These are phyloP conservation scores for Clarias laeviceps DNA, from an alignment of 2,797 vertebrate genomes.

Conservation along the genomic window DNA sequence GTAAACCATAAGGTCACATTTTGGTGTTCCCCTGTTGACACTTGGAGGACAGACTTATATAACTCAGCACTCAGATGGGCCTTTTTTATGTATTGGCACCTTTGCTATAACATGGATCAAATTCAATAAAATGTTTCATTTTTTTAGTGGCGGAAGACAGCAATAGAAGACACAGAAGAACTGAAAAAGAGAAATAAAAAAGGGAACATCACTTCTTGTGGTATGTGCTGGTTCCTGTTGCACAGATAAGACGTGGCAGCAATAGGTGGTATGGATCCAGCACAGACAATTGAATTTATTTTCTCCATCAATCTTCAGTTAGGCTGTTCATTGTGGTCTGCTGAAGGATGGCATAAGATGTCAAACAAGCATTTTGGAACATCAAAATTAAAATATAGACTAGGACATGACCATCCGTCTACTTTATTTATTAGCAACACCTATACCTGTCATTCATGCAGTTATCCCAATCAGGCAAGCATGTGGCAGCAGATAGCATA, in stretches of 20 bases:
- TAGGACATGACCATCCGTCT: neutral
- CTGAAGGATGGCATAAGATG: neutral
- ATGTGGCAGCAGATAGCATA: neutral
- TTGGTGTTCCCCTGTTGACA: conserved; percentile 39
- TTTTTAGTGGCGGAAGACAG: conserved; percentile 18
- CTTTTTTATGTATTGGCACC: conserved; percentile 51
- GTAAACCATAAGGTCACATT: conserved; percentile 17
- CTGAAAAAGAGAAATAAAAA: conserved; percentile 9
- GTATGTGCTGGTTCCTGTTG: conserved; percentile 6
- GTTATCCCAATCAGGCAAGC: neutral
- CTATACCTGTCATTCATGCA: neutral
- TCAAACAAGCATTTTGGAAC: conserved; percentile 1
- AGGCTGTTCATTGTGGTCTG: neutral
- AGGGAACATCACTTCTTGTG: conserved; percentile 9
- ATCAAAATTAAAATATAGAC: neutral
- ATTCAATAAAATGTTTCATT: conserved; percentile 45
- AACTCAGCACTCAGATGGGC: conserved; percentile 20
- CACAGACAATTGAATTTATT: conserved; percentile 21
- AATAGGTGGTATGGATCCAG: conserved; percentile 1
- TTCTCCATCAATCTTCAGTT: conserved; percentile 10
- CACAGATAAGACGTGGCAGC: conserved; percentile 22
- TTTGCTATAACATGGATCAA: conserved; percentile 42
- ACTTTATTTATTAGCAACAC: neutral
- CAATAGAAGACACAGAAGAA: neutral
- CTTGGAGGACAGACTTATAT: conserved; percentile 50